These are phyloP conservation scores for Platalea minor DNA, from an alignment of 2,797 vertebrate genomes.

Conservation along the genomic window DNA sequence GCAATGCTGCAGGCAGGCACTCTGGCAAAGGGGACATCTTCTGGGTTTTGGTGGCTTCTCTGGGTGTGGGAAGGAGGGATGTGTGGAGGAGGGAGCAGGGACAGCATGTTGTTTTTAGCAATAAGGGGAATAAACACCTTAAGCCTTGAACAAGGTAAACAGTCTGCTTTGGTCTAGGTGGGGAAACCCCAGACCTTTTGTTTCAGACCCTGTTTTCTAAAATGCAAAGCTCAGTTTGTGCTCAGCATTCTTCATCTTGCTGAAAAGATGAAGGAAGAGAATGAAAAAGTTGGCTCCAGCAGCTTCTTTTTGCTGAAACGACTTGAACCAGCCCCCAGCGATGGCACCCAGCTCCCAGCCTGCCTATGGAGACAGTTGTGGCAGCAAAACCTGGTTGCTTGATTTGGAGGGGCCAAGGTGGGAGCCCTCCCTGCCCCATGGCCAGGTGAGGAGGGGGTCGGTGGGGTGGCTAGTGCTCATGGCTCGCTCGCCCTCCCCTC, in stretches of 20 bases:
- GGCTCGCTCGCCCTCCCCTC: not conserved
- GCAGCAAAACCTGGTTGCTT: not conserved
- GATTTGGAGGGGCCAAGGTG: not conserved
- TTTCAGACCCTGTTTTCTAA: not conserved
- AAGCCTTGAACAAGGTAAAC: not conserved
- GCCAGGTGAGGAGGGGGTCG: fast-evolving
- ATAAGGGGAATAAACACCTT: not conserved
- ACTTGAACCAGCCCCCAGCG: not conserved
- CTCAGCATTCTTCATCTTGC: not conserved
- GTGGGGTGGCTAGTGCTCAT: not conserved
- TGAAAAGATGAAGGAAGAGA: not conserved
- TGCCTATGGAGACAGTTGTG: fast-evolving
- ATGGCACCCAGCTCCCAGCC: not conserved
- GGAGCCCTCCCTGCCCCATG: fast-evolving
- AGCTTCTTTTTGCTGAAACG: not conserved
- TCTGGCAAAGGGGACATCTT: not conserved
- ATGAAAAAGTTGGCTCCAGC: not conserved
- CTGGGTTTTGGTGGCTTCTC: not conserved
- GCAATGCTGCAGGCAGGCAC: not conserved
- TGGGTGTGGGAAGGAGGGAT: not conserved
- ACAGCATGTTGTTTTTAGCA: not conserved
- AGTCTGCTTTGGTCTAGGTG: not conserved
- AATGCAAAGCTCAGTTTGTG: not conserved
- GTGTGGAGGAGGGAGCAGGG: fast-evolving
- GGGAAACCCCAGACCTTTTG: not conserved